Conservation (phyloP, 2,888 invertebrate species). For the Cephus runcator region DNA sequence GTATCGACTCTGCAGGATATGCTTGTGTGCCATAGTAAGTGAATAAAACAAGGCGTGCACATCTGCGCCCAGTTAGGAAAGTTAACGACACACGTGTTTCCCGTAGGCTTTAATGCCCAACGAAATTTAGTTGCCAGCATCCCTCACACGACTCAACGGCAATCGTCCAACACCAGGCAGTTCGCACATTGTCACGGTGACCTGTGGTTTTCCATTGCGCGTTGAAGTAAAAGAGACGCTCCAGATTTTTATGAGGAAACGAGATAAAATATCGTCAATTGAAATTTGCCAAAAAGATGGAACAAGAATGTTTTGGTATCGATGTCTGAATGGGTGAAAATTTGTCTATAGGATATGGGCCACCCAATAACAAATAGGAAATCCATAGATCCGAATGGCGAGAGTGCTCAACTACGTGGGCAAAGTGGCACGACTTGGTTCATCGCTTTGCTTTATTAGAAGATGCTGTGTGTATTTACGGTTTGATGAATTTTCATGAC, state of each 20-base stretch:
- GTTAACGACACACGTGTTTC: background rate
- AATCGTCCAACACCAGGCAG: background rate
- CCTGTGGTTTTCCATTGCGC: background rate
- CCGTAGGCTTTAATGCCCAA: background rate
- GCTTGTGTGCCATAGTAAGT: no score
- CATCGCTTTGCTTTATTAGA: no score
- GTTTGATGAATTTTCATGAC: no score
- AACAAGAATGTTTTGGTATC: background rate
- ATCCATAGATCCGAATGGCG: no score
- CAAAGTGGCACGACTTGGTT: no score
- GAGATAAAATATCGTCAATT: background rate
- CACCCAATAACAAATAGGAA: no score
- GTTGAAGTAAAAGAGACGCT: background rate
- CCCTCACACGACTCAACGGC: background rate
- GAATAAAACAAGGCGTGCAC: background rate
- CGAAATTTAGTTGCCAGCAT: background rate
- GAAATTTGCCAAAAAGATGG: background rate
- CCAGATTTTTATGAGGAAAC: background rate
- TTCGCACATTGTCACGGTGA: background rate
- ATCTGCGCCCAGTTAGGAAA: background rate
- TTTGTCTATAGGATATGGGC: no score
- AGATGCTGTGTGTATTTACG: no score
- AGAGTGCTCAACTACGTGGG: no score
- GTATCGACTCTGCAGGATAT: background rate
- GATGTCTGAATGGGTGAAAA: no score